Evolutionary conservation across 2,888 invertebrate species (phyloP).

Genomic region (Orgyia antiqua): DNA sequence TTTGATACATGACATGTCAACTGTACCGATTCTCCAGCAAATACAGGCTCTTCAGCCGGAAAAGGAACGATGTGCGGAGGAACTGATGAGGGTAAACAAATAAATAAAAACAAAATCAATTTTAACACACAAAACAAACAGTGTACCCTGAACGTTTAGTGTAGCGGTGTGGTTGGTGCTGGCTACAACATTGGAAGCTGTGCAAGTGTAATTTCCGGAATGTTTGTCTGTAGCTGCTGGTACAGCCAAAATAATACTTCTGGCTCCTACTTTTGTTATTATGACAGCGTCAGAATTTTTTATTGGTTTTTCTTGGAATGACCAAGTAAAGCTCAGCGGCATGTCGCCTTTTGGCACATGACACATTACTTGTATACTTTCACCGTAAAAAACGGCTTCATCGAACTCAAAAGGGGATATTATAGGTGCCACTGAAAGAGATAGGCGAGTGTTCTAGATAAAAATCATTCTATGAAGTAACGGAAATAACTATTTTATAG

Average conservation of each 20-base stretch:
- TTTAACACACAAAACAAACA: conserved; percentile 33
- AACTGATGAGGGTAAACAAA: conserved; percentile 60
- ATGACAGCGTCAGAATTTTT: conserved; percentile 59
- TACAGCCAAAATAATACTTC: conserved; percentile 81
- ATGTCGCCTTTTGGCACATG: conserved; percentile 82
- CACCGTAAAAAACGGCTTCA: conserved; percentile 75
- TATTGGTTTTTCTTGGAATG: conserved; percentile 78
- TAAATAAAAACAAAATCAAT: conserved; percentile 35
- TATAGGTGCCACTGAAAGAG: conserved; percentile 77
- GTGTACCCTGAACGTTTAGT: conserved; percentile 82
- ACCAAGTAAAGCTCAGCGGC: conserved; percentile 84
- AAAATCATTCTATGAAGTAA: conserved; percentile 10
- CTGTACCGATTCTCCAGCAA: conserved; percentile 81
- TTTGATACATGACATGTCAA: conserved; percentile 81
- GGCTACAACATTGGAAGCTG: conserved; percentile 83
- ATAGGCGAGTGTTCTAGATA: conserved; percentile 19
- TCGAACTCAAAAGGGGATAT: conserved; percentile 80
- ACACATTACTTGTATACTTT: conserved; percentile 78
- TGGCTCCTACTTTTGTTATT: conserved; percentile 77
- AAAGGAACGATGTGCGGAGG: conserved; percentile 81
- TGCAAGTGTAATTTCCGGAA: conserved; percentile 87
- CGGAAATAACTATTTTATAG: conserved; percentile 19
- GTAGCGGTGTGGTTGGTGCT: conserved; percentile 79
- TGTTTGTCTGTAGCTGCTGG: conserved; percentile 82
- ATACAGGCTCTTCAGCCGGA: conserved; percentile 79